Base-by-base conservation (phyloP, 1,140 invertebrate genomes). In the Pogonus chalceus region DNA sequence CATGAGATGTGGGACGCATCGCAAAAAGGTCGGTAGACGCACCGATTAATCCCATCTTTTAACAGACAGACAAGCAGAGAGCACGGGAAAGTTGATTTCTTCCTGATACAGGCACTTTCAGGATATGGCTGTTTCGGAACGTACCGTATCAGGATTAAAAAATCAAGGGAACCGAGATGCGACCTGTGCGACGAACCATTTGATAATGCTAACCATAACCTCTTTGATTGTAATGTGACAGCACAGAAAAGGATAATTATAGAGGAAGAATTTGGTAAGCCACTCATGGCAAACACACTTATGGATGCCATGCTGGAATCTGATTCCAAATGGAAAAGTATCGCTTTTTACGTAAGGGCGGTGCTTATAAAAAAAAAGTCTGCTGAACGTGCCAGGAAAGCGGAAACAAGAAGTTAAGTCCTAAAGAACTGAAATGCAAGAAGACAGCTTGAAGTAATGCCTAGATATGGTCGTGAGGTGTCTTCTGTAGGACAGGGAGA, bases 31-130 rank as follows among this genome's bases (percentile, higher is more conserved):
- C 54, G 53, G 48, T 62, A 60, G 59, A 64, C 62, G 2, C 49
- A 49, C 12, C 49, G 35, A 35, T 24, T 63, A n/a, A 61, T 63
- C 4, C 51, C 53, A 12, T 26, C 59, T 21, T 50, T 63, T 2
- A 52, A 20, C 23, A 16, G n/a, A 1, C 61, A 60, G 61, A 16
- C 55, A 2, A 26, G 48, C 14, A 49, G 58, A 26, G 37, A 56
- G 31, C 53, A 60, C 39, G 53, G 58, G 10, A 14, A 52, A 18
- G 39, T 58, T 10, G 52, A 55, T 10, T 62, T 54, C 43, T 60
- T 56, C 52, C 31, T 62, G 2, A 57, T 58, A n/a, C 60, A 62
- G 54, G 49, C 54, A 20, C 52, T 63, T 9, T 56, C 56, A 1
- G 58, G 55, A 35, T 60, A 63, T 43, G 58, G 59, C 2, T 55